A percentile compares a stretch with the other conserved stretches of the same genome.
These are phyloP conservation scores for Coecobrya sp. DNA, from an alignment of 2,888 invertebrate species.

Conservation along the genomic window DNA sequence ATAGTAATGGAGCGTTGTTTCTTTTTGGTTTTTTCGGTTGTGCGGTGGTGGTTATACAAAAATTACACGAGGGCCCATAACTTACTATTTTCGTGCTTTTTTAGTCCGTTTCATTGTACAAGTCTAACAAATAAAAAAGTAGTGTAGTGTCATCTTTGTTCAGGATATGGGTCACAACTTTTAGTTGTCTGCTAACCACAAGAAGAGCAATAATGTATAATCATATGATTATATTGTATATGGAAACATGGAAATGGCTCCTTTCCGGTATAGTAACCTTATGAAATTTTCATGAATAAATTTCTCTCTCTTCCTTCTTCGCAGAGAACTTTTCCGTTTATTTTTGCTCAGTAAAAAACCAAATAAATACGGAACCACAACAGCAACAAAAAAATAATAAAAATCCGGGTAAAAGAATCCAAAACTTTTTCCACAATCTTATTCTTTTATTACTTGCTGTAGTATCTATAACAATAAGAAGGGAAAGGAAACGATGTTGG, in stretches of 20 bases:
- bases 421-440: constrained; percentile 28
- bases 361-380: not conserved
- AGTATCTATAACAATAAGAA: constrained; percentile 61
- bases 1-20: constrained; percentile 34
- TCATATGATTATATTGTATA: constrained; percentile 47
- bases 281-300: constrained; percentile 79
- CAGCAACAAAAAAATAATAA: constrained; percentile 28
- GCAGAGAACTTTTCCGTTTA: not conserved
- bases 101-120: constrained; percentile 9
- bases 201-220: constrained; percentile 59
- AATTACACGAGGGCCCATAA: constrained; percentile 20
- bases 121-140: constrained; percentile 31
- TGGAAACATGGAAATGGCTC: constrained; percentile 69
- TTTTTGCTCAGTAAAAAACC: constrained; percentile 27
- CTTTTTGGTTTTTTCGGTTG: constrained; percentile 19
- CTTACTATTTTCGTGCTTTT: constrained; percentile 43
- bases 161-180: constrained; percentile 61
- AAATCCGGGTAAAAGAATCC: not conserved
- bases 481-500: constrained; percentile 70
- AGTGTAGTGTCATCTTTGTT: constrained; percentile 51
- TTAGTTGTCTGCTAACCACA: constrained; percentile 56
- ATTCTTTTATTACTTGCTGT: constrained; percentile 44
- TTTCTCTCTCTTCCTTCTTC: not conserved
- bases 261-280: constrained; percentile 75
- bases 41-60: constrained; percentile 1